phyloP scores from a whole-genome alignment of 2,888 invertebrate genomes.

The Spodoptera exigua region DNA sequence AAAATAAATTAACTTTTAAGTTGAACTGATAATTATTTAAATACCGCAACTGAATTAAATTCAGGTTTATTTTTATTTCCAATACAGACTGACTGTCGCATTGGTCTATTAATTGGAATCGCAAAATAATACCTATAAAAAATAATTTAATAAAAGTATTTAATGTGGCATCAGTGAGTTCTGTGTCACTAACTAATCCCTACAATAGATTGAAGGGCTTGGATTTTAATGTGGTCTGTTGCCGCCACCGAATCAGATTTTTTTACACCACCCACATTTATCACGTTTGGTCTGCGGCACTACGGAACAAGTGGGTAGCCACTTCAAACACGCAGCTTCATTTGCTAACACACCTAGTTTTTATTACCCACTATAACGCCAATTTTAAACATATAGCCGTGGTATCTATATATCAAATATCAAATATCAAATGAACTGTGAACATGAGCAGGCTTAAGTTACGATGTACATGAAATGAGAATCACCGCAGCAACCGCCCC shows the following conservation, averaged over 20 bases:
- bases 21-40: slow-evolving; percentile 24
- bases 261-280: slow-evolving; percentile 38
- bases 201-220: no score
- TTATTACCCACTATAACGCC: slow-evolving; percentile 21
- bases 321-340: slow-evolving; percentile 30
- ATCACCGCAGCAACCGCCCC: no score
- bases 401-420: background rate
- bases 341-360: slow-evolving; percentile 21
- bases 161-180: no score
- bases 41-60: slow-evolving; percentile 6
- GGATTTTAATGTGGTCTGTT: background rate
- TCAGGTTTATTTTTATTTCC: background rate
- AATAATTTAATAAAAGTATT: no score
- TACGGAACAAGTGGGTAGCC: slow-evolving; percentile 3
- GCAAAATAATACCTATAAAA: no score
- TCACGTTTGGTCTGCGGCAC: slow-evolving; percentile 29
- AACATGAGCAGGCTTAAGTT: slow-evolving; percentile 2
- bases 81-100: no score
- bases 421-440: slow-evolving; percentile 19
- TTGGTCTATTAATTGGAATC: no score
- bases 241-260: background rate
- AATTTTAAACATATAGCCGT: slow-evolving; percentile 10
- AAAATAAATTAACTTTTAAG: slow-evolving; percentile 15
- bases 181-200: no score
- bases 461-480: background rate